Base-by-base conservation (phyloP, 2,888 invertebrate species). In the Eremobia ochroleuca region DNA sequence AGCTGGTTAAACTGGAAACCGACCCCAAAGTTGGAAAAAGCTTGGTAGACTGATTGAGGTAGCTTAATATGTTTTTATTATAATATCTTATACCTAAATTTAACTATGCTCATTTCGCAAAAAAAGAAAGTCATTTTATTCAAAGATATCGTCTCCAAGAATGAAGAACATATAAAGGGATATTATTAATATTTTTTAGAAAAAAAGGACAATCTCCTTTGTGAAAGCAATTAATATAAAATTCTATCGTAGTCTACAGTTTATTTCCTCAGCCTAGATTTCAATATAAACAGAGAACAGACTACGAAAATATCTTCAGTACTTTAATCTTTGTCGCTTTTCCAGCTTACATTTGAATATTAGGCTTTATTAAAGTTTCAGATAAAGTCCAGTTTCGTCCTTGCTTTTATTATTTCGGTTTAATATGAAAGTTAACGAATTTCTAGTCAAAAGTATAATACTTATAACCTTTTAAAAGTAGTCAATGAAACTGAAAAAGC, bases 241-340 rank as follows among this genome's bases (percentile, higher is more conserved):
- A 81, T 81, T 85, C 81, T 72, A 81, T 85, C 40, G 31, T 49
- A 61, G 66, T 85, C 46, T 9, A 31, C 58, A 79, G 52, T 85
- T 85, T 85, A 85, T 80, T 82, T 75, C 62, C 37, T 74, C 34
- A 49, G 15, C 85, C 81, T 69, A 70, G 69, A 81, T 85, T 85
- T 85, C 52, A 74, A 74, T 70, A 49, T 68, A 80, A 85, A 84
- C 59, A 72, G 67, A 85, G 58, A 46, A 62, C 81, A 70, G 65
- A 37, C 81, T 62, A 80, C 28, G 49, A 72, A 85, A 85, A 85
- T 85, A 73, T 64, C 61, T 85, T 66, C 28, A 79, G 61, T 34
- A 77, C 83, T 81, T 79, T 67, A 71, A 84, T 79, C 65, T 84
- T 70, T 71, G 80, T 85, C 61, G 49, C 15, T 70, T 64, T 81